Conservation (phyloP, 2,113 vertebrate genomes). For the Synodontis membranacea region DNA sequence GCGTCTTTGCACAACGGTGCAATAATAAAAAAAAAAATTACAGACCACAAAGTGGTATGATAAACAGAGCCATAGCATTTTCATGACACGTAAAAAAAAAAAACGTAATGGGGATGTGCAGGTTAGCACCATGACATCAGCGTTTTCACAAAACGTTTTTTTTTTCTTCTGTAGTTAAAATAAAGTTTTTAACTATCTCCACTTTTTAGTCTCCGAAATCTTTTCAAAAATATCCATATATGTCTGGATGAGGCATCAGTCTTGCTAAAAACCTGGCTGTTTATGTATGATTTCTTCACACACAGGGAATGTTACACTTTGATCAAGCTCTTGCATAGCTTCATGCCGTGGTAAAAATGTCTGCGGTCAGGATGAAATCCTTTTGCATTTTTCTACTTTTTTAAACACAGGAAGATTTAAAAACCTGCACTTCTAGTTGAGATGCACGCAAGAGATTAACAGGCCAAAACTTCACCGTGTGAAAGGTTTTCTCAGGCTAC, state of each 20-base stretch:
- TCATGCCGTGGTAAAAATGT: not conserved
- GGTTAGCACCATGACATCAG: not conserved
- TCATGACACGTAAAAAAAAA: not conserved
- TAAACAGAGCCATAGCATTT: not conserved
- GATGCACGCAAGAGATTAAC: not conserved
- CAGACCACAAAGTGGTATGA: not conserved
- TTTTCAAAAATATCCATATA: not conserved
- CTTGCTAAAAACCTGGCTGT: not conserved
- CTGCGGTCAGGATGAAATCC: not conserved
- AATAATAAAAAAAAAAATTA: not conserved
- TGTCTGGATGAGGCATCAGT: not conserved
- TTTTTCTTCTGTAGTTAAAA: not conserved
- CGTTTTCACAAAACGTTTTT: not conserved
- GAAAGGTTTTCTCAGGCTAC: not conserved
- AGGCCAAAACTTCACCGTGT: not conserved
- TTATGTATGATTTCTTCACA: not conserved
- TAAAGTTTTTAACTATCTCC: not conserved
- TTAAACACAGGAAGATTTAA: not conserved
- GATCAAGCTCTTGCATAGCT: not conserved
- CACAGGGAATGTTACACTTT: not conserved
- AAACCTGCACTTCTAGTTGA: not conserved
- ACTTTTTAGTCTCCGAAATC: not conserved
- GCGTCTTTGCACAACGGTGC: not conserved
- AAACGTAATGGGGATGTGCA: not conserved
- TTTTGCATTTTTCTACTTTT: not conserved